phyloP scores from a whole-genome alignment of 2,888 invertebrate genomes.

The Lasiommata megera region DNA sequence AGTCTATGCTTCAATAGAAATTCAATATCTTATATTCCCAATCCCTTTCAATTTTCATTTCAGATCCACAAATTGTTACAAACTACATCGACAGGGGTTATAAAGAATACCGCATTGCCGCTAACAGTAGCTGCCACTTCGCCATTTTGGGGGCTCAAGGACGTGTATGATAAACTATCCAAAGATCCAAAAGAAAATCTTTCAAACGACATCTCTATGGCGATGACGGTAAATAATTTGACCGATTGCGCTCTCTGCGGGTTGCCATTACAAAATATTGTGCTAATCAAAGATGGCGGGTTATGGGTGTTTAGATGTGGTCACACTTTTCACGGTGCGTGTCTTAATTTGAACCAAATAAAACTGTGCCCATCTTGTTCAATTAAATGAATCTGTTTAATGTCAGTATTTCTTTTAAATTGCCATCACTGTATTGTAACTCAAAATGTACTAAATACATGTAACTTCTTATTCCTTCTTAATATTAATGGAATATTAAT shows the following conservation, averaged over 20 bases:
- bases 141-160: constrained; percentile 75
- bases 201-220: constrained; percentile 49
- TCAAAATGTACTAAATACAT: not conserved
- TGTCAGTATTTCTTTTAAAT: not conserved
- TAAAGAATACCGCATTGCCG: constrained; percentile 69
- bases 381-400: constrained; percentile 25
- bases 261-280: constrained; percentile 80
- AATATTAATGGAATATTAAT: no score
- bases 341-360: constrained; percentile 80
- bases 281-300: constrained; percentile 82
- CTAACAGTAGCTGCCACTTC: constrained; percentile 65
- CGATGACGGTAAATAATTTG: constrained; percentile 46
- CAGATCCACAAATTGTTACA: constrained; percentile 54
- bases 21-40: no score
- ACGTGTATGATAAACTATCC: constrained; percentile 39
- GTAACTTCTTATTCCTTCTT: not conserved
- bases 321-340: constrained; percentile 83
- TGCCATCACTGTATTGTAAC: not conserved
- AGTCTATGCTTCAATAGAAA: no score
- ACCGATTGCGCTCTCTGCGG: constrained; percentile 80
- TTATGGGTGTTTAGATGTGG: constrained; percentile 83
- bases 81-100: constrained; percentile 46
- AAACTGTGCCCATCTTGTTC: constrained; percentile 69
- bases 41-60: constrained; percentile 14
- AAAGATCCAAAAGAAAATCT: constrained; percentile 33